Evolutionary conservation across 37 sponge, comb jelly and placozoan genomes (phyloP).

Genomic region (Mnemiopsis leidyi): DNA sequence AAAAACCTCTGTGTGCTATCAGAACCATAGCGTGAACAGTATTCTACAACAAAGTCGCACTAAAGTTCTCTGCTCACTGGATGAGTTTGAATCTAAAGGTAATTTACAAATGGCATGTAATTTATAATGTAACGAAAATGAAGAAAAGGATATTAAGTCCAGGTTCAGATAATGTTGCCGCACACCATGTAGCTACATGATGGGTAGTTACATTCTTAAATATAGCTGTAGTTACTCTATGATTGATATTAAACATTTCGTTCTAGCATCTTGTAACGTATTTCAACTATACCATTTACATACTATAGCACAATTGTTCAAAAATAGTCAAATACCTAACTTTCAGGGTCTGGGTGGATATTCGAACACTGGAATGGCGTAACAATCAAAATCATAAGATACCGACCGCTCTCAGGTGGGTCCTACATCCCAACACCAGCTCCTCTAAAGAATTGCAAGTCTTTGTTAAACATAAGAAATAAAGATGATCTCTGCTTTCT

Average conservation of each 20-base stretch:
- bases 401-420: neutral
- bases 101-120: neutral
- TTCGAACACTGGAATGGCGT: neutral
- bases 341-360: neutral
- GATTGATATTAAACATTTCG: neutral
- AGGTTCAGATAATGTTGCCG: neutral
- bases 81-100: neutral
- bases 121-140: neutral
- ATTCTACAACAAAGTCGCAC: neutral
- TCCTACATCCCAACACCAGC: constrained; percentile 9
- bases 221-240: neutral
- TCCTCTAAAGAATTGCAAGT: neutral
- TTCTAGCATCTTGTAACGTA: neutral
- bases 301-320: neutral
- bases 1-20: neutral
- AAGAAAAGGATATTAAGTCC: neutral
- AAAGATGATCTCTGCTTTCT: neutral
- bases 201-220: neutral
- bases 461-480: neutral
- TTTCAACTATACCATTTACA: neutral
- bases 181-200: neutral
- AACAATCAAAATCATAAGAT: neutral
- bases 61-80: neutral
- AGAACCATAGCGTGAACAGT: neutral
- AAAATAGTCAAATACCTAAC: neutral